phyloP scores from a whole-genome alignment of 2,797 vertebrate genomes.

The Notoglanidium macrostoma region DNA sequence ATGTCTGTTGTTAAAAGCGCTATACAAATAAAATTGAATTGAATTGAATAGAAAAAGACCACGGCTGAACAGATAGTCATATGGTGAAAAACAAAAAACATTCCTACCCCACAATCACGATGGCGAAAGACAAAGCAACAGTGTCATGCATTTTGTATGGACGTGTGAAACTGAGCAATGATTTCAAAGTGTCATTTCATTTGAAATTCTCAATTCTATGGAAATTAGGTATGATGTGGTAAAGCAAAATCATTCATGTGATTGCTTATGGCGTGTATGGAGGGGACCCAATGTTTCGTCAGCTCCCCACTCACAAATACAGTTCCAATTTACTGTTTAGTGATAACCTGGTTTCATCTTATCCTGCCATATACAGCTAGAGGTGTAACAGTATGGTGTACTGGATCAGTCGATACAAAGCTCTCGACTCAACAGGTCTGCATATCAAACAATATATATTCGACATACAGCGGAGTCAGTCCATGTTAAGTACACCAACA shows the following conservation, averaged over 20 bases:
- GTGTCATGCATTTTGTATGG: neutral
- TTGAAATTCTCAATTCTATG: neutral
- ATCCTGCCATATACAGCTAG: neutral
- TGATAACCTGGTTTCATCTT: neutral
- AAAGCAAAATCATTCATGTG: neutral
- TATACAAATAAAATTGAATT: too few relatives aligned
- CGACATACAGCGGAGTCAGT: neutral
- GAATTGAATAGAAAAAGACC: too few relatives aligned
- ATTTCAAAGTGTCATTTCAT: neutral
- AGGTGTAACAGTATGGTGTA: neutral
- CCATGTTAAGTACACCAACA: neutral
- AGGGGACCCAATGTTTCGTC: neutral
- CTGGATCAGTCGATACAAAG: neutral
- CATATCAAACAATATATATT: neutral
- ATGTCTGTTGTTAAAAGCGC: too few relatives aligned
- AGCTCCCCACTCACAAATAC: neutral
- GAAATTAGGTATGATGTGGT: neutral
- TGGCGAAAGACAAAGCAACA: neutral
- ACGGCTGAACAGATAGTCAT: neutral
- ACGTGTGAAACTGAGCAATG: too few relatives aligned
- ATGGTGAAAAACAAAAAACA: neutral
- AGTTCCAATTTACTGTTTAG: neutral
- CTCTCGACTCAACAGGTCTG: neutral
- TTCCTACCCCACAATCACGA: neutral
- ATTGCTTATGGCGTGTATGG: neutral